Evolutionary conservation across 1,140 invertebrate species (phyloP).

Genomic region (Drosophila subpulchrella): DNA sequence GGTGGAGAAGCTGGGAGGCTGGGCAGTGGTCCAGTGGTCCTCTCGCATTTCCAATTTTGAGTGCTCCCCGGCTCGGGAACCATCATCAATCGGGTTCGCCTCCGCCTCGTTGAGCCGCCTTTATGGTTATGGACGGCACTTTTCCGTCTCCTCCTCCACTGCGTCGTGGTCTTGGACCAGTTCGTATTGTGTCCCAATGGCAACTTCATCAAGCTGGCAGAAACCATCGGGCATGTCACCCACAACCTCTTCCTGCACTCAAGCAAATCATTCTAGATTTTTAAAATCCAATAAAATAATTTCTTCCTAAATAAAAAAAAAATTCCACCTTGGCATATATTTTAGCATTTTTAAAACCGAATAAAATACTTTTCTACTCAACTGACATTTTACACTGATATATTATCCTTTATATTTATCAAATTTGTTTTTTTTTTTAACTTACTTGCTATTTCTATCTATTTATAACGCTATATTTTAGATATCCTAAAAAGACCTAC

Average conservation of each 20-base stretch:
- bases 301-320: background rate
- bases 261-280: background rate
- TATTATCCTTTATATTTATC: no score
- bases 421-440: no score
- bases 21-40: conserved; percentile 1
- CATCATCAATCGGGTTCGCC: conserved; percentile 70
- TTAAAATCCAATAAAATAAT: background rate
- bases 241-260: conserved; percentile 18
- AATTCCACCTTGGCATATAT: background rate
- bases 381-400: no score
- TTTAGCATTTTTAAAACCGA: no score
- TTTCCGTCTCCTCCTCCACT: conserved; percentile 17
- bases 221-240: conserved; percentile 13
- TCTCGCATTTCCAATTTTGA: conserved; percentile 69
- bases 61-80: conserved; percentile 39
- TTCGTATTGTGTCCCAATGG: conserved; percentile 73
- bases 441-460: no score
- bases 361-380: no score
- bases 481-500: no score
- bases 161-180: conserved; percentile 21
- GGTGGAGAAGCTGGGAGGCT: conserved; percentile 4
- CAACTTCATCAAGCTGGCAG: conserved; percentile 68
- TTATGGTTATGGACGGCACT: conserved; percentile 71
- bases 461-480: no score
- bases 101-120: conserved; percentile 61